Base-by-base conservation (phyloP, 2,113 vertebrate genomes). In the Chloebia gouldiae region DNA sequence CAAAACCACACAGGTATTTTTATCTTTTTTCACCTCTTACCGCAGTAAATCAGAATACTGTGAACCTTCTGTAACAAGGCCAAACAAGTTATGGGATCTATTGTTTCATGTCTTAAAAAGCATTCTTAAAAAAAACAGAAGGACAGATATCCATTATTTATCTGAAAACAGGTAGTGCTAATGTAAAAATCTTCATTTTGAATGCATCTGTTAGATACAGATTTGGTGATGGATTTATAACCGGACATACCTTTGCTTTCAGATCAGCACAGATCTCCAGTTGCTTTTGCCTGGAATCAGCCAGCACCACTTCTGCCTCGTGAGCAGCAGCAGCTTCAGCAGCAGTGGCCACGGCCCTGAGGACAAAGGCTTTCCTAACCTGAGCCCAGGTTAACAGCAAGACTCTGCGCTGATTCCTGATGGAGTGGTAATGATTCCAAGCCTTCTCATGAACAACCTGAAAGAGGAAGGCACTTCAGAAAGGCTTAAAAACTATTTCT, bases 181-280 rank as follows among this genome's bases (percentile, higher is more conserved):
- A 56, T 37, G 21, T 56, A 28, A 56, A 64, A 77, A 42, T 4
- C 19, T 69, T 63, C 13, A 21, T 73, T 76, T 79, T n/a, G 28
- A 78, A 81, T n/a, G 42, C 24, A 10, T 8, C 70, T 76, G 42
- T 22, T 24, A 44, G 51, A 20, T 8, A 1, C 25, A 79, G 76
- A 49, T 47, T 47, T 64, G 71, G 78, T 9, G 27, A n/a, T 8
- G 35, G 69, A 45, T 78, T 65, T 70, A 15, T 25, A 91, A 45
- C 9, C 1, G 2, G 73, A 33, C 94, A 37, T 89, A 99, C 99
- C 98, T 99, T 99, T 86, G 98, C 97, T 95, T 97, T 99, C 93
- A 99, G 98, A 35, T 96, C 97, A 35, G 96, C 97, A 95, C 99
- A 99, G 78, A 98, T 94, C 83, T 99, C 97, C 96, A 98, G 98